Evolutionary conservation across 2,888 invertebrate species (phyloP), one percentile per base, ranked within the genome.

Genomic region (Arrhopalites spinosus): DNA sequence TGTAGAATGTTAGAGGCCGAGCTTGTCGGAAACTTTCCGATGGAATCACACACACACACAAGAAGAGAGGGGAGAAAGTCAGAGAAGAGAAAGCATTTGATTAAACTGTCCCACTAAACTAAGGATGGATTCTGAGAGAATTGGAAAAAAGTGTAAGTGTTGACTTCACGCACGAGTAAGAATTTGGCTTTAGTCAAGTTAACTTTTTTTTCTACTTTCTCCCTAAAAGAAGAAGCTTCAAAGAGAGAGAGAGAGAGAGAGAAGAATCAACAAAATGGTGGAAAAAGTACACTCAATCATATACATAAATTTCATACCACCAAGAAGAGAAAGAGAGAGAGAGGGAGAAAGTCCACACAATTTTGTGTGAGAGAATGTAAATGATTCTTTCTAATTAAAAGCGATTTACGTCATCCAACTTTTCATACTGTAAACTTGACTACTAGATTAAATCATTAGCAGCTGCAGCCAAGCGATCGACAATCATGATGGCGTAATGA

Each of bases 401-500:
- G 25, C n/a, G 71, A 59, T 71, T 71, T 71, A 61, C 59, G 71
- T 71, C 59, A 71, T 66, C 23, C 45, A 45, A 30, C 23, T 63
- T 25, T 29, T 36, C 36, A 36, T 36, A 36, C 36, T 7, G 11
- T 36, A 36, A 36, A 36, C 36, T 36, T 59, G 25, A 25, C 23
- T 20, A 23, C 20, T 68, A 68, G 71, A 71, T 71, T 71, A 71
- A 71, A 71, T 71, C 71, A 71, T 71, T 71, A 71, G 71, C 71
- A 71, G 71, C 71, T 71, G 71, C 59, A 71, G 56, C 70, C 56
- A 56, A 59, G 59, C 71, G 23, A 71, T 71, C 59, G 59, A 36
- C 59, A 71, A 36, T 53, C n/a, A 5, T 15, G n/a, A n/a, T n/a
- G n/a, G 23, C 23, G 23, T 20, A 59, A 59, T 59, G 59, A 59